Evolutionary conservation across 1,140 invertebrate genomes (phyloP).

Genomic region (Manduca sexta): DNA sequence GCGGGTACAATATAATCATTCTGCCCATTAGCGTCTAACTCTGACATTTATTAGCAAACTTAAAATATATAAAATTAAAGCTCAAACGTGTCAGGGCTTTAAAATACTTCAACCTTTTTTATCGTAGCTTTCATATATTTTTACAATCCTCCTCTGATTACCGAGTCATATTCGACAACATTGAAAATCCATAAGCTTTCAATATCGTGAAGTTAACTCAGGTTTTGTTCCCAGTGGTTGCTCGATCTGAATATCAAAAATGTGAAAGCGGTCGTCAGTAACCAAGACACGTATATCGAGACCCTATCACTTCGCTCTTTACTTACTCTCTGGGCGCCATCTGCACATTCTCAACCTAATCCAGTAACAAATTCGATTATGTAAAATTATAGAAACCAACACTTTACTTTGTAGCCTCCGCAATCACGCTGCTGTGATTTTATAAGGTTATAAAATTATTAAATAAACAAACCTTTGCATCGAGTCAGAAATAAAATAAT

Average conservation of each 20-base stretch:
- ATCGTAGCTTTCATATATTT: no score
- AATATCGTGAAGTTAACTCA: conserved; percentile 66
- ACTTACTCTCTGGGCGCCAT: conserved; percentile 66
- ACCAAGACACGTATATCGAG: conserved; percentile 65
- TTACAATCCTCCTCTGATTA: conserved; percentile 30
- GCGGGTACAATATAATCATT: background rate
- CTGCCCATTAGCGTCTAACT: no score
- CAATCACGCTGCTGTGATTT: conserved; percentile 10
- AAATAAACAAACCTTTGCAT: conserved; percentile 13
- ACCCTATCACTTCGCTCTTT: conserved; percentile 70
- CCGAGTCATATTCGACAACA: conserved; percentile 51
- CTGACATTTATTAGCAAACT: no score
- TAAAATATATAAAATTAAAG: no score
- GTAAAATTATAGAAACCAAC: conserved; percentile 40
- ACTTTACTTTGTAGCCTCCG: conserved; percentile 10
- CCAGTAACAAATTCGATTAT: conserved; percentile 66
- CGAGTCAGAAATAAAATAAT: no score
- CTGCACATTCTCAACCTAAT: conserved; percentile 64
- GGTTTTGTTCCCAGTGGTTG: conserved; percentile 64
- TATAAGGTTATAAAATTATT: conserved; percentile 1
- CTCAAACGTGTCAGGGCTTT: no score
- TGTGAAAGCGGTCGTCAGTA: conserved; percentile 67
- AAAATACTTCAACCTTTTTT: no score
- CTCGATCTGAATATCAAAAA: conserved; percentile 72
- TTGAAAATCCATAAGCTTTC: conserved; percentile 72